Evolutionary conservation across 2,113 vertebrate species (phyloP), one percentile per base, ranked within the genome.

Genomic region (Anoplopoma fimbria): DNA sequence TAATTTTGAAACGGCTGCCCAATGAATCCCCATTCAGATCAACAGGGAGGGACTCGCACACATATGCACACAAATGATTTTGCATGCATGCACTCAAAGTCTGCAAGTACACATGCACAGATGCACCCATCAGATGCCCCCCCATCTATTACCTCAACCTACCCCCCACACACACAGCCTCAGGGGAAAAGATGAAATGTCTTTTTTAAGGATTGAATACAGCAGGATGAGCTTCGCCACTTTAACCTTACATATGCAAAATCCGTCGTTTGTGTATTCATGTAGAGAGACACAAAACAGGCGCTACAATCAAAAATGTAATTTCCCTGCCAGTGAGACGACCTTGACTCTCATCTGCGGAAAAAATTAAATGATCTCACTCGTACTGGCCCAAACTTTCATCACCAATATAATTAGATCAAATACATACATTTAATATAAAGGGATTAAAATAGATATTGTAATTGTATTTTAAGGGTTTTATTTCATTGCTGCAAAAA

Each of bases 1-100:
- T 99, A 97, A 99, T 98, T 98, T 97, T 96, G 95, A 96, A 96
- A 97, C 96, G 97, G 96, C 96, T 96, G 96, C 78, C 82, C 94
- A 96, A 96, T 97, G 97, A 96, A 98, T 97, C 96, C 81, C 94
- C 95, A 96, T 97, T 98, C 96, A 97, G 96, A 97, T 96, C 95
- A 96, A 97, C 94, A 95, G 93, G 95, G 95, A 87, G 77, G 45
- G 25, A 83, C 61, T 5, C 57, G 70, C 70, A 70, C 65, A 8
- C 78, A 73, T 51, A 83, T 90, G 47, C 75, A 67, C 80, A 55
- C 78, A 88, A 74, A 87, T 38, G 31, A 86, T 87, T 89, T 81
- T 57, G 69, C 80, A 83, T 80, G 64, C 84, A 79, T 62, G 31
- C 69, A 79, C 79, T 75, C 40, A 27, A 62, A 76, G 55, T 84